Evolutionary conservation across 1,140 invertebrate species (phyloP).

Genomic region (Phocides pigmalion): DNA sequence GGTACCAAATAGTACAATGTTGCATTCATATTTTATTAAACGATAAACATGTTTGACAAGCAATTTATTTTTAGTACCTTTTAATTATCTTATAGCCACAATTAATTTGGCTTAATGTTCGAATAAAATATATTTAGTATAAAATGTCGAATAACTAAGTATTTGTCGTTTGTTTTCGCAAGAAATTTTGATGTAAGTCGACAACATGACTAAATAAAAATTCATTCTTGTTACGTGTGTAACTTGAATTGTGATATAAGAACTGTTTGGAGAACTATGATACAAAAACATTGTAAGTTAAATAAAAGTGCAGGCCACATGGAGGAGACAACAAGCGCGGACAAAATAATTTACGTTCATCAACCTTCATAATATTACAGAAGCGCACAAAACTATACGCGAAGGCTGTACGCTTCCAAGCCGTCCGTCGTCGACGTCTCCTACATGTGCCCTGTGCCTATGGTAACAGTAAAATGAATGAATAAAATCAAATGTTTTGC

Average conservation of each 20-base stretch:
- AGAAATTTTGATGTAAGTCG: background rate
- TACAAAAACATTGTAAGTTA: too few relatives aligned
- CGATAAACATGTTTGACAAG: background rate
- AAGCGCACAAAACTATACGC: too few relatives aligned
- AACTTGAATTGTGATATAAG: too few relatives aligned
- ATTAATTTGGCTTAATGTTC: background rate
- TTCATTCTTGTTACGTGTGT: too few relatives aligned
- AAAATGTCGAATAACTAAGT: background rate
- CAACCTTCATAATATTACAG: too few relatives aligned
- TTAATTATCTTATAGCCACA: background rate
- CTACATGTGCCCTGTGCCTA: background rate
- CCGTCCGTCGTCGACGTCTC: background rate
- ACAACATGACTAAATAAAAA: background rate
- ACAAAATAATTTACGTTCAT: too few relatives aligned
- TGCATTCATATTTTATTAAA: constrained; percentile 38
- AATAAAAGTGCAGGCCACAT: background rate
- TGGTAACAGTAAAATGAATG: background rate
- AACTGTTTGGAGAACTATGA: too few relatives aligned
- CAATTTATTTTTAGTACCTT: constrained; percentile 13
- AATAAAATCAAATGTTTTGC: background rate
- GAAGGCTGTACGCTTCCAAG: too few relatives aligned
- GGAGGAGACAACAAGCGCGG: background rate
- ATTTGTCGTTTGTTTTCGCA: constrained; percentile 2
- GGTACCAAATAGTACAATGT: constrained; percentile 43
- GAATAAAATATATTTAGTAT: constrained; percentile 1